Percentiles rank a stretch among this genome's conserved stretches.
phyloP scores from a whole-genome alignment of 2,888 invertebrate species.

The Callinectes sapidus region DNA sequence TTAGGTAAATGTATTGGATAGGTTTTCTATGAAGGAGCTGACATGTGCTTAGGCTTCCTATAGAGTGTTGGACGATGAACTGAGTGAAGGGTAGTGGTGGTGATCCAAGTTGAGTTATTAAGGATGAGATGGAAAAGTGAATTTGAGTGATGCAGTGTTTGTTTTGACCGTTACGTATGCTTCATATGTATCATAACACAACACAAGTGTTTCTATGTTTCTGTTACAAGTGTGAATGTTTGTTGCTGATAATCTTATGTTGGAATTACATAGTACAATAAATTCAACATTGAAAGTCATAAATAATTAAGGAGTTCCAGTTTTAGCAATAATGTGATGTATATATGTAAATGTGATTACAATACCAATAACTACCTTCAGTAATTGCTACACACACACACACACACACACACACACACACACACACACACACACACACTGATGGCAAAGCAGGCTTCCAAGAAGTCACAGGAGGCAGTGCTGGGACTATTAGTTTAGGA shows the following conservation, averaged over 20 bases:
- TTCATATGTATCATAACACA: slow-evolving; percentile 12
- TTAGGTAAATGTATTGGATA: not conserved
- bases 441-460: not conserved
- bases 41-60: not conserved
- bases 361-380: slow-evolving; percentile 28
- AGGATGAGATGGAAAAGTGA: not conserved
- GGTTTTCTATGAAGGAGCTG: too few species aligned
- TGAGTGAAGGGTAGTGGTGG: not conserved
- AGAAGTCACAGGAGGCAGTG: slow-evolving; percentile 15
- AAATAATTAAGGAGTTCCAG: not conserved
- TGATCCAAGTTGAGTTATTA: not conserved
- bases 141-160: not conserved
- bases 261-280: slow-evolving; percentile 7
- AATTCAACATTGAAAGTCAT: slow-evolving; percentile 8
- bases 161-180: not conserved
- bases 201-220: not conserved
- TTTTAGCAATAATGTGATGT: slow-evolving; percentile 27
- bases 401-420: slow-evolving; percentile 26
- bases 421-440: slow-evolving; percentile 17
- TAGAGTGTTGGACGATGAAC: not conserved
- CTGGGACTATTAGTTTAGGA: not conserved
- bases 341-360: slow-evolving; percentile 6
- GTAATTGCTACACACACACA: not conserved
- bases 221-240: slow-evolving; percentile 7
- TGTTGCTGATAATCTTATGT: not conserved